These are phyloP conservation scores for Micronycteris hirsuta DNA, from an alignment of 2,113 vertebrate genomes.

Conservation along the genomic window DNA sequence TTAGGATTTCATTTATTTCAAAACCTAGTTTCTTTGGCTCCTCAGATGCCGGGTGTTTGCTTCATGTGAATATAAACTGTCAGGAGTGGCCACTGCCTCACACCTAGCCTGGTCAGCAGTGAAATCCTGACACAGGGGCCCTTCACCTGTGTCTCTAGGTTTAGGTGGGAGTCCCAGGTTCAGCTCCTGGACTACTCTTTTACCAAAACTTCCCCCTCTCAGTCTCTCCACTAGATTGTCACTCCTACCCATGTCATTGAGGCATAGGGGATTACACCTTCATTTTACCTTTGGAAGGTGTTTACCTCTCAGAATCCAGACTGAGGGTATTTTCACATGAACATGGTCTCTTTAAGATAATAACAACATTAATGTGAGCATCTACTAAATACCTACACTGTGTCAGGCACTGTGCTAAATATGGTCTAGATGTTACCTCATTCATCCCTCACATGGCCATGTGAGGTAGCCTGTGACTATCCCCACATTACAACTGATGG, in stretches of 20 bases:
- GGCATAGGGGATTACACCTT: not conserved
- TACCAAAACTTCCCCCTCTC: not conserved
- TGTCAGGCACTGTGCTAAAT: not conserved
- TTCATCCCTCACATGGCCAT: not conserved
- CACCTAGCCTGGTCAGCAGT: not conserved
- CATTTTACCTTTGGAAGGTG: not conserved
- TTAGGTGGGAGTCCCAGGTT: not conserved
- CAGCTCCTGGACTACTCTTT: not conserved
- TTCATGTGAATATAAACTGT: not conserved
- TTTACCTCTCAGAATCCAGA: not conserved
- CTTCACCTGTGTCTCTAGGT: not conserved
- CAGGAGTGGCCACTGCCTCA: not conserved
- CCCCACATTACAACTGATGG: not conserved
- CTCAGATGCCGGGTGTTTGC: not conserved
- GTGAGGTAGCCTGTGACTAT: not conserved
- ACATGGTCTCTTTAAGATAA: not conserved
- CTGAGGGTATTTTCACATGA: not conserved
- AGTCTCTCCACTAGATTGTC: not conserved
- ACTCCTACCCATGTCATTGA: too few relatives aligned
- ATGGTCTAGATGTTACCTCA: not conserved
- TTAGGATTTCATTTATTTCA: not conserved
- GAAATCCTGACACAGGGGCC: not conserved
- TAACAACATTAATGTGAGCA: not conserved
- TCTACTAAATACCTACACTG: not conserved
- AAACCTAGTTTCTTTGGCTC: not conserved